Base-by-base conservation (phyloP, 2,888 invertebrate species). In the Drosophila quasianomalipes region DNA sequence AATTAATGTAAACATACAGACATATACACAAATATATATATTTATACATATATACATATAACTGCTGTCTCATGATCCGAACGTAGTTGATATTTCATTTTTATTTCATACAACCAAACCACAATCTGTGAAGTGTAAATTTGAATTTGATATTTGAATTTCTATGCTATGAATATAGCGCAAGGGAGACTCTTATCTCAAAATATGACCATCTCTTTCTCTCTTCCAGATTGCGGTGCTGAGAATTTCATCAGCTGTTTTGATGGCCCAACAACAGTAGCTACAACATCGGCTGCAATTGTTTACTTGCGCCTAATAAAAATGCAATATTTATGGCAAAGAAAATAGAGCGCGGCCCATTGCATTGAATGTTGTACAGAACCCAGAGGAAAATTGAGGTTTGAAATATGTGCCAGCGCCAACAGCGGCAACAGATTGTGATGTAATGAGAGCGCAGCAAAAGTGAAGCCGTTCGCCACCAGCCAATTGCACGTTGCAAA, bases 281-380 rank as follows among this genome's bases (percentile, higher is more conserved):
- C 41, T 37, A 31, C 49, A 57, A 22, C 52, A 41, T 16, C 28
- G 37, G n/a, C 37, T 37, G n/a, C 54, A 55, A 31, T 60, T 82
- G 72, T 72, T 65, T 64, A 81, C 77, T 54, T 69, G 68, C 61
- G 67, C 60, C 78, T 67, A 79, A 87, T 91, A 89, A 87, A 88
- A 87, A 79, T 84, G 71, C 85, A 84, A 82, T 90, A 74, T 89
- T 87, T 81, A 85, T 84, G 79, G 76, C 52, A 57, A 63, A 70
- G 88, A 85, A 91, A 85, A 91, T 89, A 85, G 85, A 89, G 88
- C 91, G 76, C 70, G 55, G 71, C 81, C 77, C 72, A 74, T 69
- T 83, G 89, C 75, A 74, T 67, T 41, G 31, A 6, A 12, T 70
- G 72, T 76, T 88, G 63, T 55, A 69, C 85, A 84, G 88, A 78